These are phyloP conservation scores for Saguinus midas DNA, from an alignment of 2,113 vertebrate genomes.

Conservation along the genomic window DNA sequence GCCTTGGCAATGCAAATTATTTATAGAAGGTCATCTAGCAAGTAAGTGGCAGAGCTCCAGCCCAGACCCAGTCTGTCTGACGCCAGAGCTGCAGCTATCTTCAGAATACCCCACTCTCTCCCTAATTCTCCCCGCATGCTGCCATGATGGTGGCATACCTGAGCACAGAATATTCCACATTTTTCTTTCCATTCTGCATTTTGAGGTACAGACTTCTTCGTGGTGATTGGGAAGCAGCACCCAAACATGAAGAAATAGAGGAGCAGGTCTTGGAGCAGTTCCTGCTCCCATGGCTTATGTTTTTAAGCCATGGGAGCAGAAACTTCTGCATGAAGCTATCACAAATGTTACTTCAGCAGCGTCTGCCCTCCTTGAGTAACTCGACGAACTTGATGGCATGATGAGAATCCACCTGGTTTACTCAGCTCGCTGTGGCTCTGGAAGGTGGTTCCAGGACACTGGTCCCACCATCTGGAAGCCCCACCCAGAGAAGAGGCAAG, in stretches of 20 bases:
- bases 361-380: not conserved
- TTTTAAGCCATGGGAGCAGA: not conserved
- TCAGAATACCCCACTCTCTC: not conserved
- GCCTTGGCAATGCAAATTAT: not conserved
- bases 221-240: not conserved
- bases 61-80: not conserved
- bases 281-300: fast-evolving
- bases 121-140: not conserved
- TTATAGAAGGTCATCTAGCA: not conserved
- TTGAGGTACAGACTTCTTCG: not conserved
- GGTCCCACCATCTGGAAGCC: not conserved
- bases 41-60: too few relatives aligned
- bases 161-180: fast-evolving
- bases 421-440: not conserved
- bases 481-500: not conserved
- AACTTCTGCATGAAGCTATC: not conserved
- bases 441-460: not conserved
- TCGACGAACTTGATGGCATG: not conserved
- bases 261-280: too few relatives aligned
- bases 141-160: fast-evolving
- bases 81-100: not conserved
- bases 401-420: not conserved
- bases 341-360: not conserved
- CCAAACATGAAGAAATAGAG: not conserved
- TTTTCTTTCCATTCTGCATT: not conserved